These are phyloP conservation scores for Helleia helle DNA, from an alignment of 2,888 invertebrate genomes.

Conservation along the genomic window DNA sequence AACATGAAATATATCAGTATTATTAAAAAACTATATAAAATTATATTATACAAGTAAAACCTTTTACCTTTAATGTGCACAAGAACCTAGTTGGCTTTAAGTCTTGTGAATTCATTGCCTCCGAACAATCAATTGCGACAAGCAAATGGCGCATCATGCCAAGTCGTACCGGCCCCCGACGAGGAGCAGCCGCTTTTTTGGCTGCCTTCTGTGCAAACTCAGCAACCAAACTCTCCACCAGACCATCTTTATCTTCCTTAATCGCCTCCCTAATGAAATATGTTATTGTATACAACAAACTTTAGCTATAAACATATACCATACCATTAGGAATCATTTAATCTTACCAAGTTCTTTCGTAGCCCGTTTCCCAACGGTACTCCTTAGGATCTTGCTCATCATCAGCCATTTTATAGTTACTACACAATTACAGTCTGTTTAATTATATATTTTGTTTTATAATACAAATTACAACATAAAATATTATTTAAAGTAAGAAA, in stretches of 20 bases:
- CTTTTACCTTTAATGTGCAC: conserved; percentile 86
- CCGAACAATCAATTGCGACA: conserved; percentile 93
- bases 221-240: conserved; percentile 91
- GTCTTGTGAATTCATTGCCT: conserved; percentile 95
- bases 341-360: conserved; percentile 92
- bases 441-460: neutral
- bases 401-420: conserved; percentile 75
- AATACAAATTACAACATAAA: neutral
- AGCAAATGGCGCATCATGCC: conserved; percentile 99
- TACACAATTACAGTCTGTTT: neutral
- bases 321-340: neutral
- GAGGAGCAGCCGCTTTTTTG: conserved; percentile 81
- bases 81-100: conserved; percentile 93
- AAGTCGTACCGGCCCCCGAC: conserved; percentile 85
- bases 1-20: too few species aligned
- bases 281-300: too few species aligned
- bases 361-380: conserved; percentile 96
- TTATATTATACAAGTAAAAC: neutral
- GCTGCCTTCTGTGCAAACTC: conserved; percentile 94
- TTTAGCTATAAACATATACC: too few species aligned
- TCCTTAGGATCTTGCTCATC: conserved; percentile 91
- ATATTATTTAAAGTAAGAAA: too few species aligned
- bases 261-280: conserved; percentile 87
- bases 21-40: too few species aligned
- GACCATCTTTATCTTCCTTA: conserved; percentile 95